Percentiles rank a stretch among this genome's conserved stretches.
These are phyloP conservation scores for Drosophila rubida DNA, from an alignment of 2,888 invertebrate genomes.

Conservation along the genomic window DNA sequence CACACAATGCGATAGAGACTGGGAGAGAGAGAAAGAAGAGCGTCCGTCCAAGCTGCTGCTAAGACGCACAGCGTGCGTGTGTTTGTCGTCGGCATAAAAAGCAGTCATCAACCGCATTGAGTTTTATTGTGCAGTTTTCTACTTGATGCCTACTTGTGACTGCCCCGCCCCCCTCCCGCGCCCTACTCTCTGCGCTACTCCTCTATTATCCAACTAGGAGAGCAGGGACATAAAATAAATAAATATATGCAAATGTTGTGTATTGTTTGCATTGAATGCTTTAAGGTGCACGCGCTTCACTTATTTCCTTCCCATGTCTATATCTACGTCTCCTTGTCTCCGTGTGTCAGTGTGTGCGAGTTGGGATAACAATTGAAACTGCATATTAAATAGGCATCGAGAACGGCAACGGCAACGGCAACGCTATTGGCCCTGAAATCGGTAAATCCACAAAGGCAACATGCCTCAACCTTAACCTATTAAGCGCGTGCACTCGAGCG, in stretches of 20 bases:
- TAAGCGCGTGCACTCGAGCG: conserved; percentile 37
- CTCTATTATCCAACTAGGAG: conserved; percentile 20
- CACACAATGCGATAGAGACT: not conserved
- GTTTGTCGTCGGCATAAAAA: conserved; percentile 58
- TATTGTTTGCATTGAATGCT: conserved; percentile 65
- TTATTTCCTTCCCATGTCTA: conserved; percentile 42
- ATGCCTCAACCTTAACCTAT: conserved; percentile 40
- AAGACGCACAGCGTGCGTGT: not conserved
- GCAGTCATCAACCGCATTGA: conserved; percentile 65
- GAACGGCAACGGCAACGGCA: conserved; percentile 37
- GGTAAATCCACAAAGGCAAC: conserved; percentile 18
- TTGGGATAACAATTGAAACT: conserved; percentile 67
- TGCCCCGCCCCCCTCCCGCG: not conserved
- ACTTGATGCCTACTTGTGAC: conserved; percentile 58
- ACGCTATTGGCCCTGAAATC: conserved; percentile 32
- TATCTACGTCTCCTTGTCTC: conserved; percentile 2
- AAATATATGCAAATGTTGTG: conserved; percentile 72
- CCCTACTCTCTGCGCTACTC: not conserved
- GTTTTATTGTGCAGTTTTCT: conserved; percentile 74
- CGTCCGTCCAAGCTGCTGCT: conserved; percentile 25
- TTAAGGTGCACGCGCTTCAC: conserved; percentile 69
- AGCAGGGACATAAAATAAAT: conserved; percentile 74
- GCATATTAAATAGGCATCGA: conserved; percentile 68
- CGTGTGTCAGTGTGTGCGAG: conserved; percentile 21
- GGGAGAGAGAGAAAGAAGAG: not conserved